Percentiles rank a stretch among this genome's conserved stretches.
Conservation (phyloP, 2,797 vertebrate genomes). For the Hirundo rustica region DNA sequence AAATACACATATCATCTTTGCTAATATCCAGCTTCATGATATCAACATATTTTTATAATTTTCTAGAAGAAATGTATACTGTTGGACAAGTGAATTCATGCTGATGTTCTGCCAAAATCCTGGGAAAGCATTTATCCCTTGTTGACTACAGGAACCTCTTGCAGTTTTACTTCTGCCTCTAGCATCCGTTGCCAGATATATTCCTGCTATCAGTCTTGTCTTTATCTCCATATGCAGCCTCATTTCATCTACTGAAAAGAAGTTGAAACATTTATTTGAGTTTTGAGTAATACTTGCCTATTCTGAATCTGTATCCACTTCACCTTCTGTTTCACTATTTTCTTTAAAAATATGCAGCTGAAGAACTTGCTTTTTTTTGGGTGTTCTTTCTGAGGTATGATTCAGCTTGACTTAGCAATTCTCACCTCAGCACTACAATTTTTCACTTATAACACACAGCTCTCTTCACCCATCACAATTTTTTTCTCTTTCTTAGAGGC, state of each 20-base stretch:
- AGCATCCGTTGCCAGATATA: background rate
- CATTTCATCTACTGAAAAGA: background rate
- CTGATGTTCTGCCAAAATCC: background rate
- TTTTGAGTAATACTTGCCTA: background rate
- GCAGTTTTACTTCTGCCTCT: background rate
- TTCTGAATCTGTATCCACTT: background rate
- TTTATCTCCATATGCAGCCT: background rate
- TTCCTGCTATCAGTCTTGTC: background rate
- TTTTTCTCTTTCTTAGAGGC: background rate
- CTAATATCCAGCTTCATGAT: background rate
- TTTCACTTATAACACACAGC: constrained; percentile 13
- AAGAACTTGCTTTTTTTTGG: background rate
- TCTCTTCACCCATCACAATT: background rate
- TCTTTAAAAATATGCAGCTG: background rate
- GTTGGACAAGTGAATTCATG: background rate
- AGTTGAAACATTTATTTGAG: background rate
- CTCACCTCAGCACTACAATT: background rate
- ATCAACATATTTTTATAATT: background rate
- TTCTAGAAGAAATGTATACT: background rate
- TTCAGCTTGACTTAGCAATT: constrained; percentile 26
- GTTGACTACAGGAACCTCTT: background rate
- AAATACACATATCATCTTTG: background rate
- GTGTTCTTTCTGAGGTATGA: background rate
- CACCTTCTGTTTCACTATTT: background rate
- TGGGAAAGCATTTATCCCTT: background rate